Evolutionary conservation across 2,113 vertebrate species (phyloP).

Genomic region (human): GRCh38 chrX:110665501-110666000

Average conservation of each 20-base stretch:
- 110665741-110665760: constrained; percentile 47
- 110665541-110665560: constrained; percentile 59
- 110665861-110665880: constrained; percentile 49
- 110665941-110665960: background rate
- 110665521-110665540: constrained; percentile 64
- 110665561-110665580: constrained; percentile 60
- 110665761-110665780: constrained; percentile 51
- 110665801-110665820: background rate
- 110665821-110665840: background rate
- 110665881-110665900: background rate
- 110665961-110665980: background rate
- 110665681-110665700: constrained; percentile 56
- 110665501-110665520: constrained; percentile 68
- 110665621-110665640: constrained; percentile 63
- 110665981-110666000: background rate
- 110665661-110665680: constrained; percentile 40
- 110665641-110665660: constrained; percentile 42
- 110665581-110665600: constrained; percentile 47
- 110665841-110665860: constrained; percentile 51
- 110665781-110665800: constrained; percentile 47
- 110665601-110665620: constrained; percentile 35
- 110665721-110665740: constrained; percentile 44
- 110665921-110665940: background rate
- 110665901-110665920: background rate
- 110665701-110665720: background rate